Base-by-base conservation (phyloP, 2,888 invertebrate genomes). In the Agrenia bidenticulata region DNA sequence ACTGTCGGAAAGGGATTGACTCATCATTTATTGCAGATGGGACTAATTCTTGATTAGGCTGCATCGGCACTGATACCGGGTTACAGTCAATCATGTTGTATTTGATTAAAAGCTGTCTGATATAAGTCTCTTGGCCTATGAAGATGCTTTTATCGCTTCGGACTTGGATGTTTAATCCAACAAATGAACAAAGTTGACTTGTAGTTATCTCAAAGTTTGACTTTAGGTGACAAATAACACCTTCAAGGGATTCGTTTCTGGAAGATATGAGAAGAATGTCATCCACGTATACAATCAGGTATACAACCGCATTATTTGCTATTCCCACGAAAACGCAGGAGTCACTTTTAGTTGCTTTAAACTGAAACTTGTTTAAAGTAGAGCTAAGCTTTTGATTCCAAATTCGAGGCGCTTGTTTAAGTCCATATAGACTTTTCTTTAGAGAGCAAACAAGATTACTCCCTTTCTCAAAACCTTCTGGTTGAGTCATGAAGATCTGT, bases 391-490 rank as follows among this genome's bases (percentile, higher is more conserved):
- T 61, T n/a, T 69, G 17, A 23, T 71, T 66, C 73, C 76, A 77
- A 2, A 60, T 64, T 21, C 73, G n/a, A 1, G 72, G 70, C 1
- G 75, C 58, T 65, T 77, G 73, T 53, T 76, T 77, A 1, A 77
- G 62, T 1, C 76, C 74, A 58, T 77, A 77, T 1, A 77, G 17
- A 15, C 64, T 62, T 41, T 67, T 68, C 2, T 59, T 17, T 1
- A 76, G 59, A 49, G 50, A 57, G 50, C 69, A 70, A 13, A 60
- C 63, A 15, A 13, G 23, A 19, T 53, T 45, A 1, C 21, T 32
- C 4, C 11, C 5, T 45, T n/a, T n/a, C 4, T 17, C 45, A 5
- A 17, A 45, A 9, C 45, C 19, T 19, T 45, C 45, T 15, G 45
- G 19, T 15, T 45, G 45, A 5, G 15, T 19, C 45, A 45, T 45